These are phyloP conservation scores for Bombus huntii DNA, from an alignment of 1,140 invertebrate species.

Conservation along the genomic window DNA sequence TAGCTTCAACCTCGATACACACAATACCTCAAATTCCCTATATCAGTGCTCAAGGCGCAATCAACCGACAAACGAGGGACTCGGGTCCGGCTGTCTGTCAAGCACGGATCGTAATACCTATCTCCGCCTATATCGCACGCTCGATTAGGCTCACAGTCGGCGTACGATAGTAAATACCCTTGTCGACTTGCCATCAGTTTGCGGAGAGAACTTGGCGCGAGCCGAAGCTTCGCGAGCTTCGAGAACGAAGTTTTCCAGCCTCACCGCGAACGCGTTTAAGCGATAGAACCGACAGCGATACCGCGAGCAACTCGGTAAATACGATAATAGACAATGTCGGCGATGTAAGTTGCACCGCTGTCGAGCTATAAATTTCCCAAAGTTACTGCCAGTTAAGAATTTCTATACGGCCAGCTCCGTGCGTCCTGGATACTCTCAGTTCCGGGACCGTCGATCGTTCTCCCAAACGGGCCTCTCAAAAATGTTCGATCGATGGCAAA, in stretches of 20 bases:
- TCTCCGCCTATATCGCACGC: background rate
- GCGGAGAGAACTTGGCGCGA: background rate
- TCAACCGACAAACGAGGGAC: background rate
- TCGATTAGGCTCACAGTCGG: background rate
- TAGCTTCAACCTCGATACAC: background rate
- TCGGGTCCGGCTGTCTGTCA: slow-evolving; percentile 1
- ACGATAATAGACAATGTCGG: slow-evolving; percentile 50
- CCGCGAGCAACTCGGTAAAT: slow-evolving; percentile 36
- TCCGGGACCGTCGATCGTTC: background rate
- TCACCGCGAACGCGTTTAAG: slow-evolving; percentile 15
- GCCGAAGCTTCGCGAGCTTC: background rate
- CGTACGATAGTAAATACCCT: background rate
- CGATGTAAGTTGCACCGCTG: background rate
- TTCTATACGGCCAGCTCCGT: background rate
- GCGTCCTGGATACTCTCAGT: background rate
- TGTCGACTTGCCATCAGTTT: slow-evolving; percentile 5
- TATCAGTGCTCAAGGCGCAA: background rate
- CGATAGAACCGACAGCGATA: slow-evolving; percentile 42
- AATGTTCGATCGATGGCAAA: background rate
- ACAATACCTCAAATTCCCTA: background rate
- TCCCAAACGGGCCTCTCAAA: too few relatives aligned
- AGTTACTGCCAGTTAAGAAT: slow-evolving; percentile 50
- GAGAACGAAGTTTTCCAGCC: background rate
- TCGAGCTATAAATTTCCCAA: slow-evolving; percentile 40
- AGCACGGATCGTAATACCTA: background rate